These are phyloP conservation scores for Xenus cinereus DNA, from an alignment of 2,113 vertebrate genomes.

Conservation along the genomic window DNA sequence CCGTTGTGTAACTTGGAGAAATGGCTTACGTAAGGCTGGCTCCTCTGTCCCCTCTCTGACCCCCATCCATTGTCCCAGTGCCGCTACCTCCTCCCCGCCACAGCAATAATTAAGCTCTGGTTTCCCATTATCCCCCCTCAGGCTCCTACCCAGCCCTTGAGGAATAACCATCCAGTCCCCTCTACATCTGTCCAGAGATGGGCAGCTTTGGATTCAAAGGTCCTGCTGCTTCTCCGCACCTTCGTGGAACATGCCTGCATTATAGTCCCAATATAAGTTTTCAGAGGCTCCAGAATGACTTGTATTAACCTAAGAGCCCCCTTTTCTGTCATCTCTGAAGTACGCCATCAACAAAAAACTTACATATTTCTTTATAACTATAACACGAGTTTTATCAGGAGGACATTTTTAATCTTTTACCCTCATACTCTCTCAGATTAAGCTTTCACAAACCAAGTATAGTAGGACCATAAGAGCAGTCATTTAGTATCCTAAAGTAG, in stretches of 20 bases:
- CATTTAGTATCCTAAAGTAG: neutral
- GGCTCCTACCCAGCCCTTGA: neutral
- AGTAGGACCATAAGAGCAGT: neutral
- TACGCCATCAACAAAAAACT: neutral
- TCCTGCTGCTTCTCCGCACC: neutral
- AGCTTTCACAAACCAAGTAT: neutral
- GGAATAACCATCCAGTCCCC: neutral
- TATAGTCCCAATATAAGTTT: neutral
- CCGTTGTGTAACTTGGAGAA: conserved; percentile 14
- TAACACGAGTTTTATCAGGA: neutral
- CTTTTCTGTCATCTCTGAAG: neutral
- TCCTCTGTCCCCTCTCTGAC: conserved; percentile 2
- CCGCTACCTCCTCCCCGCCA: neutral
- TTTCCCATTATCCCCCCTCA: neutral
- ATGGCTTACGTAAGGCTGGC: neutral
- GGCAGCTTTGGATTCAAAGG: neutral
- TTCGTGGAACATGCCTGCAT: neutral
- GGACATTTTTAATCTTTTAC: neutral
- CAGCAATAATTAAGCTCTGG: neutral
- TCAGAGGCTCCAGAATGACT: neutral
- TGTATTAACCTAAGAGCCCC: neutral
- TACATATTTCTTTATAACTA: neutral
- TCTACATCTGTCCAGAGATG: neutral
- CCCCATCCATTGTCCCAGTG: neutral
- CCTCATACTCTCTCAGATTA: neutral